Base-by-base conservation (phyloP, 2,113 vertebrate genomes). In the Neodontobutis hainanensis region DNA sequence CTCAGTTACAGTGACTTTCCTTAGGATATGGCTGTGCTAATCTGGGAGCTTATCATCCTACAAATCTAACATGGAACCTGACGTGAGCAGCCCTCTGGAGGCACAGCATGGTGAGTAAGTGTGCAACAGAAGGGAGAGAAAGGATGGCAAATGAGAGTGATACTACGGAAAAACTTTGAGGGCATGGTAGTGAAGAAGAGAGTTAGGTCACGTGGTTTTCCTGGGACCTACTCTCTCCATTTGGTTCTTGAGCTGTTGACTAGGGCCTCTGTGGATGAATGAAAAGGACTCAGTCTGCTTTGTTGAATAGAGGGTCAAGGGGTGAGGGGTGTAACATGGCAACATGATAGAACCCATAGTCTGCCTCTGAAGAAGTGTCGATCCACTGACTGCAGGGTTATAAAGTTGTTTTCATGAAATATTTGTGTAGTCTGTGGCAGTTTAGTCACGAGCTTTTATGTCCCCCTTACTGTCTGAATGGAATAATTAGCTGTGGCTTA, bases 21-120 rank as follows among this genome's bases (percentile, higher is more conserved):
- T 72, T 50, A 12, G 76, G 82, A 80, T 65, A 78, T 87, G 86
- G 83, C 63, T 16, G 65, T 76, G 75, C 51, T 65, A 75, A 73
- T 73, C 64, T 2, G 8, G 67, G 52, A 53, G 1, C 68, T 82
- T 50, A 32, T 42, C 85, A 74, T 88, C 79, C 73, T 67, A 73
- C 78, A 75, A 85, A 45, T 62, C 50, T 48, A 82, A 67, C 77
- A 92, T 92, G 92, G 91, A 92, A 66, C 69, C 77, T 35, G 87
- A 88, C 70, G 50, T 57, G 63, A 82, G 83, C 77, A 68, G 62
- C 52, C 78, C 78, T 42, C 61, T 75, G 52, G 86, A 87, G 42
- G 64, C 80, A 16, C 84, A 82, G 59, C 58, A 86, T 77, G 91
- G 90, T 92, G 78, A 92, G 91, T 85, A 56, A 61, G 69, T 40